Evolutionary conservation across 2,888 invertebrate genomes (phyloP).

Genomic region (Chorisops tibialis): DNA sequence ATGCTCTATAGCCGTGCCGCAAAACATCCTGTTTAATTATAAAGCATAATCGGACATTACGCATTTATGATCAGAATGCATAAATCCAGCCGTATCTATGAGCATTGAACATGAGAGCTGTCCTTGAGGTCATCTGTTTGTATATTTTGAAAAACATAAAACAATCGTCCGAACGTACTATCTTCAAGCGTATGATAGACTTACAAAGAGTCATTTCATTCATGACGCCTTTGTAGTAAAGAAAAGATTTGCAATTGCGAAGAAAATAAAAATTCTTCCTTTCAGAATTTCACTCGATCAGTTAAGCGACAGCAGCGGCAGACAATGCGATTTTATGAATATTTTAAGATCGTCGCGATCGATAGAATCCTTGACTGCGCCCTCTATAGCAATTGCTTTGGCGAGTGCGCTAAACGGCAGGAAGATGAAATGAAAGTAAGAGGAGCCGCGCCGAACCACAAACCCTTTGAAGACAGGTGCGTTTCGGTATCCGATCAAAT

Average conservation of each 20-base stretch:
- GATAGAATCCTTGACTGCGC: too few relatives aligned
- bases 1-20: neutral
- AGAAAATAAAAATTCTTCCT: neutral
- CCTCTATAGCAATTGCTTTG: neutral
- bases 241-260: too few relatives aligned
- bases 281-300: slow-evolving; percentile 16
- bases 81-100: neutral
- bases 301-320: slow-evolving; percentile 1
- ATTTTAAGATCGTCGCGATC: slow-evolving; percentile 24
- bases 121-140: slow-evolving; percentile 4
- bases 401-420: slow-evolving; percentile 11
- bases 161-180: neutral
- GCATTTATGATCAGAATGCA: too few relatives aligned
- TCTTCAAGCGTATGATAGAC: neutral
- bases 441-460: slow-evolving; percentile 14
- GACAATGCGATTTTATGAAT: slow-evolving; percentile 30
- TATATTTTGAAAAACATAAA: neutral
- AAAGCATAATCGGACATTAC: neutral
- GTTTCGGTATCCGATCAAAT: slow-evolving; percentile 18
- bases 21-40: slow-evolving; percentile 18
- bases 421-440: slow-evolving; percentile 18
- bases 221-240: neutral
- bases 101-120: slow-evolving; percentile 17
- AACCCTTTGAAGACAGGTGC: slow-evolving; percentile 26
- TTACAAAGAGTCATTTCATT: slow-evolving; percentile 10